Base-by-base conservation (phyloP, 1,140 invertebrate genomes). In the Monomorium pharaonis region DNA sequence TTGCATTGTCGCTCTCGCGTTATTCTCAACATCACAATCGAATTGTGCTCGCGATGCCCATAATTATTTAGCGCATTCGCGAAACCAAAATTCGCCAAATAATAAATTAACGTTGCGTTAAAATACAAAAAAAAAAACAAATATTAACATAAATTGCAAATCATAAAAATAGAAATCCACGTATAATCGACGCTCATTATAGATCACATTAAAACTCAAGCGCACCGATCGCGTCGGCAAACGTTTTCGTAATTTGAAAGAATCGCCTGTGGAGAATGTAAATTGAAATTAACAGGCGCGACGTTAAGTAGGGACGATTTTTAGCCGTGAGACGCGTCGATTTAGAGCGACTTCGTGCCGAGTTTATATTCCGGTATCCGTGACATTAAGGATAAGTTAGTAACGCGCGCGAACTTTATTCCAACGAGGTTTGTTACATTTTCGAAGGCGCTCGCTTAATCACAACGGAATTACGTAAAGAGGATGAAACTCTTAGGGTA, bases 401-500 rank as follows among this genome's bases (percentile, higher is more conserved):
- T 69, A 80, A 56, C 16, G 18, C 77, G 77, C 62, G 47, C 33
- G 69, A 80, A 80, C 77, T 80, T 69, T 67, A 69, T 80, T 69
- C n/a, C 33, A 56, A 69, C 33, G 63, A 80, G 77, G 21, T 80
- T 80, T 80, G 47, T 69, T 80, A 42, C 33, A 69, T 80, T 80
- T 80, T 69, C 62, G 49, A 80, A 27, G 9, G 49, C 33, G 63
- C 21, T 30, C 49, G 47, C 33, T 80, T 80, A 80, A 80, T 80
- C 63, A 84, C 56, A 49, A 60, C 54, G 42, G 67, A 84, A 84
- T 84, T 84, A 84, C 54, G 42, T 49, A 84, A 84, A 84, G 51
- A 75, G 80, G 69, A 58, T 75, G 56, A 84, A 84, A 84, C 54
- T 84, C 51, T 75, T 60, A 63, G n/a, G 33, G 56, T 84, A 84